Conservation (phyloP, 2,888 invertebrate species). For the Clostera curtula region DNA sequence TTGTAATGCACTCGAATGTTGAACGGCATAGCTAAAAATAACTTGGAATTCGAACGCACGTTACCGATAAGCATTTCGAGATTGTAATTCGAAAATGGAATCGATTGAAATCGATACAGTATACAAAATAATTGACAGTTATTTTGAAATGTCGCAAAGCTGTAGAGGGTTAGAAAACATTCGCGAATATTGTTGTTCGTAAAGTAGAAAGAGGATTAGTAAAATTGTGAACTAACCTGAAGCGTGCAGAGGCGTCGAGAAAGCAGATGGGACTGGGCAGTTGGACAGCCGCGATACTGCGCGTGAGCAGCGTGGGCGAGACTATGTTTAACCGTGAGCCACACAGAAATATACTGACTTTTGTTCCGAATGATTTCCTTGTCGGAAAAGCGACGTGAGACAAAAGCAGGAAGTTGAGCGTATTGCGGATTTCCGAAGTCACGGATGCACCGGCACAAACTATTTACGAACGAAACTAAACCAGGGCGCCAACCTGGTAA, state of each 20-base stretch:
- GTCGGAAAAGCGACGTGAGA: conserved; percentile 39
- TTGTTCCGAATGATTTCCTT: conserved; percentile 63
- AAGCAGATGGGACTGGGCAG: conserved; percentile 59
- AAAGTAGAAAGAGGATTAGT: conserved; percentile 20
- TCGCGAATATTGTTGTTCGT: conserved; percentile 40
- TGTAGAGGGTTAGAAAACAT: conserved; percentile 19
- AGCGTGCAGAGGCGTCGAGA: conserved; percentile 59
- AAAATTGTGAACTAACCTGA: conserved; percentile 54
- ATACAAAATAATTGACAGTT: conserved; percentile 8
- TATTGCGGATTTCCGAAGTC: conserved; percentile 27
- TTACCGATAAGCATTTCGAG: conserved; percentile 25
- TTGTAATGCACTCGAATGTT: conserved; percentile 64
- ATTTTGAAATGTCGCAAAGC: conserved; percentile 41
- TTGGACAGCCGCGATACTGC: conserved; percentile 33
- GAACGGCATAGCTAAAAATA: conserved; percentile 54
- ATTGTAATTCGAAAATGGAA: conserved; percentile 17
- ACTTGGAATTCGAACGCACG: conserved; percentile 37
- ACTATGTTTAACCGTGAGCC: conserved; percentile 72
- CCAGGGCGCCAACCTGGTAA: no score
- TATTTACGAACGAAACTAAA: no score
- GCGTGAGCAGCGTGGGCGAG: conserved; percentile 56
- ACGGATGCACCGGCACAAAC: conserved; percentile 6
- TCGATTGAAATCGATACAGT: conserved; percentile 2
- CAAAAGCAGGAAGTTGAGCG: conserved; percentile 20
- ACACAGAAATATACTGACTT: conserved; percentile 70